phyloP scores from a whole-genome alignment of 2,888 invertebrate species.

The Gymnocheta viridis region DNA sequence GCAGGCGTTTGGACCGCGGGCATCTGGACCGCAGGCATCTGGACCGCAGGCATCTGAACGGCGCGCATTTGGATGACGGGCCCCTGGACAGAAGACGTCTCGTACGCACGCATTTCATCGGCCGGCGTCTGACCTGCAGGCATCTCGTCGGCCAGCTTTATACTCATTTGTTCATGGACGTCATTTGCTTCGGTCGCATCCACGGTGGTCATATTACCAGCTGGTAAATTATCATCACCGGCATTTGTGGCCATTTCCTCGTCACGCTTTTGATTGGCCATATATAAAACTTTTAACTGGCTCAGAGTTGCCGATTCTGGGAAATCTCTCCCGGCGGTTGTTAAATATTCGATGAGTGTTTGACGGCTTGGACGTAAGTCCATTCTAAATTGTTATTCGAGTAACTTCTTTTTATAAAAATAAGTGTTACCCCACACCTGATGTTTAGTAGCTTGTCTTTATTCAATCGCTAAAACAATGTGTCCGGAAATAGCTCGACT shows the following conservation, averaged over 20 bases:
- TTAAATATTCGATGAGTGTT: neutral
- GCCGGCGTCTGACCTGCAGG: neutral
- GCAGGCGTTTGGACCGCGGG: neutral
- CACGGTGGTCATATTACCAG: no score
- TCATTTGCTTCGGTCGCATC: no score
- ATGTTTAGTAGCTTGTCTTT: slow-evolving; percentile 34
- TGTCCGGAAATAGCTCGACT: neutral
- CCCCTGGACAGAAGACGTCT: neutral
- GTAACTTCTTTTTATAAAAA: slow-evolving; percentile 2
- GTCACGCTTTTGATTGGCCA: neutral
- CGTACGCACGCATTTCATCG: neutral
- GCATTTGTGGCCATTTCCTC: neutral
- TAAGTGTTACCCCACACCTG: slow-evolving; percentile 38
- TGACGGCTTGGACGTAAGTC: slow-evolving; percentile 16
- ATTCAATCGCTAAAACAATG: neutral
- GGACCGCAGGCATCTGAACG: neutral
- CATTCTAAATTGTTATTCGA: neutral
- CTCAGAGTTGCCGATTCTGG: neutral
- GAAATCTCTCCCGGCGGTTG: neutral
- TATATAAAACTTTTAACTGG: neutral
- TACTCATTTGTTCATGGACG: no score
- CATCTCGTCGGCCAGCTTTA: no score
- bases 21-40: neutral
- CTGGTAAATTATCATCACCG: neutral
- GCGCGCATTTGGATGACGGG: neutral